A percentile compares a stretch with the other conserved stretches of the same genome.
phyloP scores from a whole-genome alignment of 2,113 vertebrate genomes.

The Pseudopipra pipra region DNA sequence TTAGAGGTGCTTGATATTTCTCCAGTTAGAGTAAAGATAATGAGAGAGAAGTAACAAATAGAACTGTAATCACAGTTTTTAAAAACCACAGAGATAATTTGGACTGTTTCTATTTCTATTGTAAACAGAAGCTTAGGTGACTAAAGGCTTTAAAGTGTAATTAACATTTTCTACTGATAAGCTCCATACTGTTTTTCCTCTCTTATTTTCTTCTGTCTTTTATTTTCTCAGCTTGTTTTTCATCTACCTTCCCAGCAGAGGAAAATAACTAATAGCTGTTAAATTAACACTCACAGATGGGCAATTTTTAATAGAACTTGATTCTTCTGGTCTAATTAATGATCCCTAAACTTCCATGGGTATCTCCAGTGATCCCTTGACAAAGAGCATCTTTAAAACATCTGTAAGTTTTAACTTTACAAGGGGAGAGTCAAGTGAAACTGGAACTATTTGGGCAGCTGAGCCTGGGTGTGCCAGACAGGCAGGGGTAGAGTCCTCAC shows the following conservation, averaged over 20 bases:
- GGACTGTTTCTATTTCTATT: not conserved
- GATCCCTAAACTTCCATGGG: not conserved
- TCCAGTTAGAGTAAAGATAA: not conserved
- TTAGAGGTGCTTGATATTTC: not conserved
- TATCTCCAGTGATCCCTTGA: not conserved
- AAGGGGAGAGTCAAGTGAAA: not conserved
- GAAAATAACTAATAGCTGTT: slow-evolving; percentile 9
- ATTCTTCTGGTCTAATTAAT: not conserved
- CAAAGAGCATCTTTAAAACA: not conserved
- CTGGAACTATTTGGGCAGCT: not conserved
- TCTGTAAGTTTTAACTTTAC: not conserved
- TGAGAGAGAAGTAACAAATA: not conserved
- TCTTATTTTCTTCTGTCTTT: not conserved
- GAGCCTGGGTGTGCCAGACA: not conserved
- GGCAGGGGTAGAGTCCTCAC: not conserved
- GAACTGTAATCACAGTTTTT: not conserved
- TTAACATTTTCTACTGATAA: slow-evolving; percentile 36
- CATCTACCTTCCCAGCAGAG: not conserved
- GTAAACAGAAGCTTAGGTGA: not conserved
- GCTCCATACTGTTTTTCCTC: not conserved
- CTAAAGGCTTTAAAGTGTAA: not conserved
- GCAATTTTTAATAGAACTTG: not conserved
- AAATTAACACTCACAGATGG: not conserved
- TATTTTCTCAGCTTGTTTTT: slow-evolving; percentile 30
- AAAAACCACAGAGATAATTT: not conserved